Percentiles rank a stretch among this genome's conserved stretches.
Conservation (phyloP, 1,140 invertebrate species). For the Panulirus ornatus region DNA sequence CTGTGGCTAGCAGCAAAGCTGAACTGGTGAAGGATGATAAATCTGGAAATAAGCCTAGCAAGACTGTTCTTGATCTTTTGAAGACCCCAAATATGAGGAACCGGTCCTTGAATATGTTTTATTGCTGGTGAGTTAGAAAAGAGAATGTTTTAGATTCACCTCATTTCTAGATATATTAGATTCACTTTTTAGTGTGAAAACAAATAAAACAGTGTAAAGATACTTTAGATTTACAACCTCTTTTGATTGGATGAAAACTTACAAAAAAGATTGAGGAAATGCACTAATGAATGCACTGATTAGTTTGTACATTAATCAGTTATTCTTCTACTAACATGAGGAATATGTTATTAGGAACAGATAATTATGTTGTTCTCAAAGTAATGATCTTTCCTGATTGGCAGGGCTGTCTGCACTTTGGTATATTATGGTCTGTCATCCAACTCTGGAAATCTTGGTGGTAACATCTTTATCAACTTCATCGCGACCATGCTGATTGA, state of each 20-base stretch:
- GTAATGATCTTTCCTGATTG: conserved; percentile 83
- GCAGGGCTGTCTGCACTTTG: conserved; percentile 77
- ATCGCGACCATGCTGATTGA: conserved; percentile 77
- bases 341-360: too few species aligned
- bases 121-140: conserved; percentile 83
- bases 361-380: too few species aligned
- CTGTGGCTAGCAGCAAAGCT: conserved; percentile 48
- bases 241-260: too few species aligned
- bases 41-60: neutral
- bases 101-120: conserved; percentile 86
- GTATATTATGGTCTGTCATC: conserved; percentile 78
- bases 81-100: conserved; percentile 84
- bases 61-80: conserved; percentile 54
- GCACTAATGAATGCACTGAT: too few species aligned
- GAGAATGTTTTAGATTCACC: too few species aligned
- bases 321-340: too few species aligned
- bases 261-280: too few species aligned
- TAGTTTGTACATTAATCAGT: too few species aligned
- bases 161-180: too few species aligned
- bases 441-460: conserved; percentile 76
- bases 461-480: conserved; percentile 77
- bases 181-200: too few species aligned
- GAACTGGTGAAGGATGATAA: conserved; percentile 34
- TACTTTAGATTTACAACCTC: too few species aligned
- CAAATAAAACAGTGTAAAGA: too few species aligned